Evolutionary conservation across 1,140 invertebrate genomes (phyloP).

Genomic region (Pristionchus pacificus): DNA sequence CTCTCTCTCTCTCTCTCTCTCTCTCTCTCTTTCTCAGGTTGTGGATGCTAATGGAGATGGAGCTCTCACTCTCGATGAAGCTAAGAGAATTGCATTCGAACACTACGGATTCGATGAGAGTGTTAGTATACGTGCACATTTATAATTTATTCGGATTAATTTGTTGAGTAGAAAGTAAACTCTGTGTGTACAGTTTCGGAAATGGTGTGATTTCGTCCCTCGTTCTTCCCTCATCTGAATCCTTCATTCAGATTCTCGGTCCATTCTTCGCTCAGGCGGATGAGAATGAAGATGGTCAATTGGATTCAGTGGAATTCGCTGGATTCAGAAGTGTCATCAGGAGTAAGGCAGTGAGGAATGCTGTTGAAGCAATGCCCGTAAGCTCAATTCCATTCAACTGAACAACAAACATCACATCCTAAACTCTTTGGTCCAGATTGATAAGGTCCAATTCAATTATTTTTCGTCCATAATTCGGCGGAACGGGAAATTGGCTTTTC

Average conservation of each 20-base stretch:
- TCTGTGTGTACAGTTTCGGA: no score
- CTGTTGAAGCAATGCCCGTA: conserved; percentile 38
- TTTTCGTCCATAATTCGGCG: no score
- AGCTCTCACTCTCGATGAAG: conserved; percentile 52
- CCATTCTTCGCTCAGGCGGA: conserved; percentile 57
- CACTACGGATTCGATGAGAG: conserved; percentile 56
- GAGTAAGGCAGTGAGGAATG: conserved; percentile 52
- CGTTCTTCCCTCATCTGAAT: no score
- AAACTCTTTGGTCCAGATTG: no score
- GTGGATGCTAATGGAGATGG: conserved; percentile 53
- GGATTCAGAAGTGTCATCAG: conserved; percentile 55
- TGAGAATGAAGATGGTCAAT: conserved; percentile 55
- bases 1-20: no score
- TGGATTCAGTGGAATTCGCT: conserved; percentile 55
- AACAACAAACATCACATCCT: background rate
- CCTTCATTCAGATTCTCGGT: conserved; percentile 38
- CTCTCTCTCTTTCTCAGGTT: conserved; percentile 29
- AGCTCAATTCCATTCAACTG: background rate
- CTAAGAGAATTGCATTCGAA: conserved; percentile 55
- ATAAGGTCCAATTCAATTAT: no score
- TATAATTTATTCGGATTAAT: no score
- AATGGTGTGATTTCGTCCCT: no score
- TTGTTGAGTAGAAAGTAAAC: no score
- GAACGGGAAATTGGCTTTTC: no score
- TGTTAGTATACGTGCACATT: background rate